Evolutionary conservation across 2,797 vertebrate species (phyloP), one percentile per base, ranked within the genome.

Genomic region (Loriculus beryllinus): DNA sequence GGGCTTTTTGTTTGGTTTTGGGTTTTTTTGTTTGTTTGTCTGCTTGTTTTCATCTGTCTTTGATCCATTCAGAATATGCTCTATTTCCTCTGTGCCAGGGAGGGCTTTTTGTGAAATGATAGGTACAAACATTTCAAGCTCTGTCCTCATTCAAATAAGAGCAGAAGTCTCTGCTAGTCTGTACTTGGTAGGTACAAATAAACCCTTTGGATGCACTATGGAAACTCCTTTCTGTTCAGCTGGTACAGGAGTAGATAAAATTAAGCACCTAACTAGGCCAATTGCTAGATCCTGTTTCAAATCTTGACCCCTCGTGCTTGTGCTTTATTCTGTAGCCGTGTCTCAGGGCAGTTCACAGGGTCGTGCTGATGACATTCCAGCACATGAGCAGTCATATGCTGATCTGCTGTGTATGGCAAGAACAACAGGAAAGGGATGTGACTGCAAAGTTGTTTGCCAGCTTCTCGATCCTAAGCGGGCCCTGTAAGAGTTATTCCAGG

Each of bases 21-120:
- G 10, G 14, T 12, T 57, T 33, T 33, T 57, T 57, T 35, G 33
- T 57, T 56, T 56, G 31, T 33, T 57, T 35, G 22, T 35, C 22
- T 57, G 56, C 14, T 57, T 57, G n/a, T 57, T 57, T 57, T 57
- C 33, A 49, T 31, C 54, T 59, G 33, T 74, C 54, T 91, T 88
- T 91, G 51, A 87, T 83, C 28, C 6, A 17, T 87, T 81, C 9
- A 3, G 35, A 60, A 4, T 57, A 21, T 82, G 29, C 40, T 87
- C 17, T 59, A 0, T 81, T 82, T 76, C 37, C 78, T 42, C 48
- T 52, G 6, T 88, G 42, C 65, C 57, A 82, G 10, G 20, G 40
- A 45, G 63, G 71, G 39, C 33, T 83, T 31, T 57, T 81, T 92
- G 23, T 82, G 88, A 74, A 80, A 62, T 79, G 11, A 37, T 77